Percentiles rank a stretch among this genome's conserved stretches.
Evolutionary conservation across 2,797 vertebrate species (phyloP).

Genomic region (Setipinna tenuifilis): DNA sequence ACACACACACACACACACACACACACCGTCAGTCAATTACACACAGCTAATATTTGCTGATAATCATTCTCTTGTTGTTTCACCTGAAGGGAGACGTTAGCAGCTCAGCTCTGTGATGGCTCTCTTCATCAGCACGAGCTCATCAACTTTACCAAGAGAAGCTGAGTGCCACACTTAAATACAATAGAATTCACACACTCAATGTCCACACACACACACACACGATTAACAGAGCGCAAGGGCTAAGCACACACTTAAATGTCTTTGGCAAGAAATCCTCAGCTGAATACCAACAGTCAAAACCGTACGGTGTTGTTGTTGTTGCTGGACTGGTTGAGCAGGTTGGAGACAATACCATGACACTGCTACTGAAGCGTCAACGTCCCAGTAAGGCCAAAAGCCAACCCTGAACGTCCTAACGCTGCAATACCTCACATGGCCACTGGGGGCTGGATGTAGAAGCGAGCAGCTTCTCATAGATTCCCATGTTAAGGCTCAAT

Average conservation of each 20-base stretch:
- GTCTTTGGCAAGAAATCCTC: not conserved
- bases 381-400: not conserved
- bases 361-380: not conserved
- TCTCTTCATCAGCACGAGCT: not conserved
- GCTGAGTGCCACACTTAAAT: not conserved
- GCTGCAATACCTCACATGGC: too few relatives aligned
- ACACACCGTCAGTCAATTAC: not conserved
- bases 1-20: too few relatives aligned
- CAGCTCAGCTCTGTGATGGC: not conserved
- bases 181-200: not conserved
- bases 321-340: not conserved
- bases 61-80: not conserved
- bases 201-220: not conserved
- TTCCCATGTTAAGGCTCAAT: too few relatives aligned
- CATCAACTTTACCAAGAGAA: not conserved
- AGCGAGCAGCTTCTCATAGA: too few relatives aligned
- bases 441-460: too few relatives aligned
- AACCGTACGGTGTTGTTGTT: not conserved
- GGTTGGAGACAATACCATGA: not conserved
- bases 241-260: not conserved
- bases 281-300: not conserved
- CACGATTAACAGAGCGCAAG: not conserved
- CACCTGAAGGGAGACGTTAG: not conserved
- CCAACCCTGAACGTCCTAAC: too few relatives aligned
- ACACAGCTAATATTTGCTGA: conserved; percentile 1